A percentile compares a stretch with the other conserved stretches of the same genome.
These are phyloP conservation scores for Sarcophaga bullata DNA, from an alignment of 1,140 invertebrate species.

Conservation along the genomic window DNA sequence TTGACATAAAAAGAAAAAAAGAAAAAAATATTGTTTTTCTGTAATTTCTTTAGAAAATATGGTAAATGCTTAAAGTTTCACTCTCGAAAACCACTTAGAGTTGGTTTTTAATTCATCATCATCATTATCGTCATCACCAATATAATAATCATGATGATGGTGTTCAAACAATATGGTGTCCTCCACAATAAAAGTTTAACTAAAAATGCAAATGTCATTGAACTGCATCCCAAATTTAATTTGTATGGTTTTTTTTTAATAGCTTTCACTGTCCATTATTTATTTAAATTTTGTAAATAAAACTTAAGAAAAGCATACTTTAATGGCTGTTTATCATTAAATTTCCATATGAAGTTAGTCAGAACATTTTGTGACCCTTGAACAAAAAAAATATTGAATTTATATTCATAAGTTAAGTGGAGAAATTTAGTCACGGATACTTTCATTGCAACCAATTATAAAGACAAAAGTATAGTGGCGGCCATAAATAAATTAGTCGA, in stretches of 20 bases:
- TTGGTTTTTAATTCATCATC: neutral
- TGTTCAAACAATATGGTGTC: neutral
- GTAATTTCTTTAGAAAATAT: no score
- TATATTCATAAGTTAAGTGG: no score
- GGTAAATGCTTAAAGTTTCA: neutral
- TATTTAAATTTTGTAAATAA: no score
- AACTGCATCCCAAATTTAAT: neutral
- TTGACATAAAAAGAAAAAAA: constrained; percentile 11
- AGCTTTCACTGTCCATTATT: neutral
- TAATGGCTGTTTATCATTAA: no score
- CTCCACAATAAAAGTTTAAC: neutral
- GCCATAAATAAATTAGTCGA: no score
- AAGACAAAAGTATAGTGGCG: no score
- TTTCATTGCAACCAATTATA: no score
- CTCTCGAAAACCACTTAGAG: constrained; percentile 10
- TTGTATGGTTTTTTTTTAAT: neutral
- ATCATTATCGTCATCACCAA: neutral
- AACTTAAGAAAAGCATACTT: no score
- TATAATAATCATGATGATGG: neutral
- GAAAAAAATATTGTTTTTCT: neutral
- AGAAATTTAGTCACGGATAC: no score
- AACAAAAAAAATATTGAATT: no score
- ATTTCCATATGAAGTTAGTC: no score
- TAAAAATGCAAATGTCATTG: neutral
- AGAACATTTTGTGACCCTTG: no score